These are phyloP conservation scores for Coremacera marginata DNA, from an alignment of 2,888 invertebrate genomes.

Conservation along the genomic window DNA sequence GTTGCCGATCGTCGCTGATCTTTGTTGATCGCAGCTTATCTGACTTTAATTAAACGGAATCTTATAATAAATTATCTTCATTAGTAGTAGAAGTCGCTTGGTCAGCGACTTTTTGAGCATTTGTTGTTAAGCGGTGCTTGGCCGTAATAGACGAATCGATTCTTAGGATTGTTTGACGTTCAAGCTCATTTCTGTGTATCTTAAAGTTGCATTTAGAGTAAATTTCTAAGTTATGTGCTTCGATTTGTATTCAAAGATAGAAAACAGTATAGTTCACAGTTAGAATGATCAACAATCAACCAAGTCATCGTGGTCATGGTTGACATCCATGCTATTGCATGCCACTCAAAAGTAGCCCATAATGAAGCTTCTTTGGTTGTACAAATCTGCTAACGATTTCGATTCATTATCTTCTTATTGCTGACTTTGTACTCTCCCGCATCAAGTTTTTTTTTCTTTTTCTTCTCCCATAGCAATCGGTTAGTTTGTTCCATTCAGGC, in stretches of 20 bases:
- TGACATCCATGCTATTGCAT: conserved; percentile 7
- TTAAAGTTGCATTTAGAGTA: background rate
- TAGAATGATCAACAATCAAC: background rate
- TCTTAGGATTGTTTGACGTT: background rate
- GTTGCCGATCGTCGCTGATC: conserved; percentile 32
- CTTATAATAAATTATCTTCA: conserved; percentile 70
- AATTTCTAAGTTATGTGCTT: background rate
- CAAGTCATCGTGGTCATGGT: conserved; percentile 13
- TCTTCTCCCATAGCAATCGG: background rate
- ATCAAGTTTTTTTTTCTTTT: background rate
- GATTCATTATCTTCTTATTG: conserved; percentile 15
- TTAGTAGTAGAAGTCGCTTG: conserved; percentile 58
- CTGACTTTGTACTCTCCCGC: conserved; percentile 31
- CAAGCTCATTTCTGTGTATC: too few species aligned
- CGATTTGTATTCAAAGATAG: conserved; percentile 14
- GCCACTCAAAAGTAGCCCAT: conserved; percentile 17
- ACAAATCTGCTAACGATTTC: conserved; percentile 17
- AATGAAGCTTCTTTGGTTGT: conserved; percentile 12
- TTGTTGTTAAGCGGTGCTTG: background rate
- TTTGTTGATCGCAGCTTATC: conserved; percentile 59
- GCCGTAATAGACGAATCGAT: background rate
- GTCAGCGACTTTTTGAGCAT: conserved; percentile 43
- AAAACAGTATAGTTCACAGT: too few species aligned
- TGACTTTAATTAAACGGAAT: conserved; percentile 69
- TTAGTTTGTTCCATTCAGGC: background rate